Base-by-base conservation (phyloP, 1,140 invertebrate genomes). In the Drosophila nannoptera region DNA sequence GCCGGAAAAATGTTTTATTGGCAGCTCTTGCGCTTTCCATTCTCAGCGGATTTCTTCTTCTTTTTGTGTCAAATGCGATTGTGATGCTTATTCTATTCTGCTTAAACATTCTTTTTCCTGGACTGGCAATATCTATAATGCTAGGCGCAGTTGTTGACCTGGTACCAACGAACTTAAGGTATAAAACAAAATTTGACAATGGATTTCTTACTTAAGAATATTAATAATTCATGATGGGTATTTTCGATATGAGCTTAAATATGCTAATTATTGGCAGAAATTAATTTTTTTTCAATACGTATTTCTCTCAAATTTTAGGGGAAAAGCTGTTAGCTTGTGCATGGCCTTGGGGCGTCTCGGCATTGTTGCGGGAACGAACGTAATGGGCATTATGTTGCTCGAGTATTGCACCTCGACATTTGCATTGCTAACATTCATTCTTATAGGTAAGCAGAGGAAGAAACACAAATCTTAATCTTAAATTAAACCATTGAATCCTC, bases 341-440 rank as follows among this genome's bases (percentile, higher is more conserved):
- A 90, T 93, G 89, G 91, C 92, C 73, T 88, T 91, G 70, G 92
- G 92, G 5, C 88, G 92, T 12, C 82, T 92, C 3, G 92, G 92
- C 3, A 92, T 91, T 5, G 91, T 92, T 84, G 81, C 90, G 4
- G 91, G 91, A 4, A 92, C 91, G 36, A 92, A 92, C 67, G 60
- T 92, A 4, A 91, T 92, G 42, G 92, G 91, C 0, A 46, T 91
- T 12, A 90, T 92, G 73, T 75, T 93, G 7, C 88, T 91, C 29
- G 89, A 90, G 7, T 90, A 91, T 70, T 93, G 92, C 71, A 90
- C 90, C 2, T 83, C 87, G 11, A 91, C 91, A 6, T 92, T 88
- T 65, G 80, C 67, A 5, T 72, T 88, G 12, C 75, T 87, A 32
- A 88, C 82, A 4, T 29, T 69, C 11, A 55, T 72, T 9, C 63